Evolutionary conservation across 2,797 vertebrate species (phyloP).

Genomic region (Ibycter americanus): DNA sequence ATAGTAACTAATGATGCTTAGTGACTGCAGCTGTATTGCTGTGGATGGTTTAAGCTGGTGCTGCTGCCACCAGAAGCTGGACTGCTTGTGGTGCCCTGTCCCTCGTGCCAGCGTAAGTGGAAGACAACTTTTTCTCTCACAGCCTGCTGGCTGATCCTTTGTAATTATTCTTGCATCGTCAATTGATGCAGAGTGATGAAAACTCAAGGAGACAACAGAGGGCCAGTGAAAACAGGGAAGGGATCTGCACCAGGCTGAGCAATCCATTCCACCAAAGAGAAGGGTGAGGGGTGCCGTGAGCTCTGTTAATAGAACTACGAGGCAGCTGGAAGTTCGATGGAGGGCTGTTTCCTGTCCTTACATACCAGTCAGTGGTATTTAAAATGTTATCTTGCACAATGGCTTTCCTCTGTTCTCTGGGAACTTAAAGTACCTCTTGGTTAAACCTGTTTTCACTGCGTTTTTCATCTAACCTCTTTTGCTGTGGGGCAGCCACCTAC

Average conservation of each 20-base stretch:
- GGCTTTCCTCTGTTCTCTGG: not conserved
- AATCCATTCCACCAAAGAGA: not conserved
- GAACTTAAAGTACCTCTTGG: not conserved
- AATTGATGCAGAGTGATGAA: not conserved
- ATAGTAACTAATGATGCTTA: not conserved
- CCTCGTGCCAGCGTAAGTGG: not conserved
- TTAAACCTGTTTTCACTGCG: not conserved
- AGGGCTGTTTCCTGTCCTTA: not conserved
- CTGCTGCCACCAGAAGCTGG: not conserved
- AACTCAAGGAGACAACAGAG: not conserved
- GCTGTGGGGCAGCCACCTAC: not conserved
- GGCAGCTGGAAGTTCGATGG: not conserved
- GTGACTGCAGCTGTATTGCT: not conserved
- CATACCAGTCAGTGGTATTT: not conserved
- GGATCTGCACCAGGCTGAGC: not conserved
- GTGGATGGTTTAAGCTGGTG: not conserved
- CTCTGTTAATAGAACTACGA: accelerated
- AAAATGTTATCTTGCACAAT: not conserved
- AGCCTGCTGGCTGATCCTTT: not conserved
- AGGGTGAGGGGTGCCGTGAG: not conserved
- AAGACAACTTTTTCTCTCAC: not conserved
- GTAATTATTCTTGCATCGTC: not conserved
- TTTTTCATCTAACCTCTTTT: not conserved
- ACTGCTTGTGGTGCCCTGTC: not conserved
- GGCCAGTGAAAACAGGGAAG: not conserved